A percentile compares a stretch with the other conserved stretches of the same genome.
phyloP scores from a whole-genome alignment of 1,140 invertebrate species.

The Ptiloglossa arizonensis region DNA sequence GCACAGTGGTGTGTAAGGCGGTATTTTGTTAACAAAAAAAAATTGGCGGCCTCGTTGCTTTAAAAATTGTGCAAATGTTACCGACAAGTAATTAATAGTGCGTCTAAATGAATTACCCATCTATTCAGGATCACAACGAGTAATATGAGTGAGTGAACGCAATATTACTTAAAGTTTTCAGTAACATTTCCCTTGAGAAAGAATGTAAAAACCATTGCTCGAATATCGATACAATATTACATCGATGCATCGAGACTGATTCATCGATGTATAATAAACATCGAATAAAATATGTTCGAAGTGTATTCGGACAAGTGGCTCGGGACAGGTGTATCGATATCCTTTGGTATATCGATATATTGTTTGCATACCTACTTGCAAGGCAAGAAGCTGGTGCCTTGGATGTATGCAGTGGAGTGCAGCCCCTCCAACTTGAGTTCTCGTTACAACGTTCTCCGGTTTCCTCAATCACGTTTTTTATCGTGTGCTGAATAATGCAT shows the following conservation, averaged over 20 bases:
- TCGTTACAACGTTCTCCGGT: conserved; percentile 51
- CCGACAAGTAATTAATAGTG: conserved; percentile 15
- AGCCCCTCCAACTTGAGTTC: conserved; percentile 46
- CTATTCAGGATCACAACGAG: conserved; percentile 11
- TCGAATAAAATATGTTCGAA: background rate
- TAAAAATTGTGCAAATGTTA: conserved; percentile 33
- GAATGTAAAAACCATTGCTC: conserved; percentile 41
- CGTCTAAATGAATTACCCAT: background rate
- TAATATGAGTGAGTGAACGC: conserved; percentile 51
- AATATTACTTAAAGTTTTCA: conserved; percentile 54
- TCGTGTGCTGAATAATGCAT: conserved; percentile 37
- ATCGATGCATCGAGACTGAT: conserved; percentile 16
- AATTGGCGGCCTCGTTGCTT: conserved; percentile 44
- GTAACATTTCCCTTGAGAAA: conserved; percentile 55
- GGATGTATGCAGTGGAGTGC: conserved; percentile 39
- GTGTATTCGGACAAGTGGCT: background rate
- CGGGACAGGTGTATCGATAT: conserved; percentile 23
- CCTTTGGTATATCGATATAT: conserved; percentile 26
- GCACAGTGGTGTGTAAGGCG: conserved; percentile 54
- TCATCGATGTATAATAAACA: background rate
- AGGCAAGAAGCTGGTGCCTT: conserved; percentile 38
- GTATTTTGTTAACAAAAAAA: conserved; percentile 49
- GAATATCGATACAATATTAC: conserved; percentile 28
- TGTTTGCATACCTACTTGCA: conserved; percentile 46
- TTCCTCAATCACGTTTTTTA: conserved; percentile 44